Conservation (phyloP, 2,888 invertebrate genomes). For the Plagodis dolabraria region DNA sequence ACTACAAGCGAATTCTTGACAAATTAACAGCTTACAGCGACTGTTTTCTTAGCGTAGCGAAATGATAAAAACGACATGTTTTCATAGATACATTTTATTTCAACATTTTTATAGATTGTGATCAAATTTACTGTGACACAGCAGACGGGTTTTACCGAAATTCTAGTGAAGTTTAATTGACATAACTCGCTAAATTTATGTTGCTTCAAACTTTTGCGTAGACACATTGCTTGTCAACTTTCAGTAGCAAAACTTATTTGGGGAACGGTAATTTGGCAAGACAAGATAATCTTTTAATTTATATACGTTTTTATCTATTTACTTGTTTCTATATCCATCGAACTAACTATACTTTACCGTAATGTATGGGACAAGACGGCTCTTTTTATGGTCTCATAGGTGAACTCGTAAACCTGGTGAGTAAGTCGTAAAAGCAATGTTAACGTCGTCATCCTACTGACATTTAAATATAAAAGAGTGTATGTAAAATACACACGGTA, state of each 20-base stretch:
- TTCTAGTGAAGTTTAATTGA: slow-evolving; percentile 7
- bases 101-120: not conserved
- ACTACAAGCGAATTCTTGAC: not conserved
- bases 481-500: not conserved
- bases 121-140: slow-evolving; percentile 25
- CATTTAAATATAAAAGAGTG: slow-evolving; percentile 13
- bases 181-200: slow-evolving; percentile 27
- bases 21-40: not conserved
- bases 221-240: slow-evolving; percentile 22
- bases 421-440: slow-evolving; percentile 17
- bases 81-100: not conserved
- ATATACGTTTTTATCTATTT: not conserved
- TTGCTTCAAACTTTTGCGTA: slow-evolving; percentile 16
- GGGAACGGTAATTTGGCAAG: slow-evolving; percentile 21
- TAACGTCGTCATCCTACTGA: slow-evolving; percentile 12
- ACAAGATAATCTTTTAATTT: not conserved
- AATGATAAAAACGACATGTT: not conserved
- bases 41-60: not conserved
- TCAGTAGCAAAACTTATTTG: no score
- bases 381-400: slow-evolving; percentile 15
- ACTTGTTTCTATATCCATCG: not conserved
- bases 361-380: not conserved
- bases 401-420: slow-evolving; percentile 21
- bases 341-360: not conserved
- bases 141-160: slow-evolving; percentile 35